A percentile compares a stretch with the other conserved stretches of the same genome.
These are phyloP conservation scores for Clytia hemisphaerica DNA, from an alignment of 30 jellyfish, hydroid and myxozoan genomes.

Conservation along the genomic window DNA sequence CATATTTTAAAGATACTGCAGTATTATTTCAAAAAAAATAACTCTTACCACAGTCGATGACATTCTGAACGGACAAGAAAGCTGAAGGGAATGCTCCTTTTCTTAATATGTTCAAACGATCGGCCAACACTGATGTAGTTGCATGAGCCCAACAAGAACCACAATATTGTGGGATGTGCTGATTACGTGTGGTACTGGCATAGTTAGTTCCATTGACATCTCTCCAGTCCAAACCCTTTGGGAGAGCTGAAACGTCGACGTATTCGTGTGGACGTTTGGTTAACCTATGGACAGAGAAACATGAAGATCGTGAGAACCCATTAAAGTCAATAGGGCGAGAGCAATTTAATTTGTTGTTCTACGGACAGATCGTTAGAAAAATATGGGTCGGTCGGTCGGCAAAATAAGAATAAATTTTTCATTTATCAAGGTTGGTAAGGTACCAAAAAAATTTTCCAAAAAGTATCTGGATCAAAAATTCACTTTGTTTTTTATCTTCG, in stretches of 20 bases:
- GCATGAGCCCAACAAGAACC: conserved; percentile 98
- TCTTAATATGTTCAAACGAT: conserved; percentile 70
- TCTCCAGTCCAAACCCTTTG: conserved; percentile 72
- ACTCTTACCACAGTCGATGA: conserved; percentile 88
- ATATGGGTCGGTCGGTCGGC: no score
- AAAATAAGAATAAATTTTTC: not conserved
- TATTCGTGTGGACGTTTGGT: conserved; percentile 65
- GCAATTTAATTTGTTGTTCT: no score
- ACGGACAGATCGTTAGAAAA: no score
- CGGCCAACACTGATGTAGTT: conserved; percentile 87
- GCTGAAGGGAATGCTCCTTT: conserved; percentile 90
- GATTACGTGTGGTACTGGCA: conserved; percentile 76
- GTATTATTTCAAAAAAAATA: no score
- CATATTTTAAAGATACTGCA: no score
- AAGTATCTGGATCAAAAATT: no score
- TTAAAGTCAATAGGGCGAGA: no score
- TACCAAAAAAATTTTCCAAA: no score
- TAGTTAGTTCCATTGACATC: conserved; percentile 52
- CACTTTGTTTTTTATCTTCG: no score
- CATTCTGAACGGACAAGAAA: conserved; percentile 83
- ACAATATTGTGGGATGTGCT: conserved; percentile 95
- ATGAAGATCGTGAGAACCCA: no score
- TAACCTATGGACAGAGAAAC: conserved; percentile 19
- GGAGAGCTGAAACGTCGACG: conserved; percentile 35
- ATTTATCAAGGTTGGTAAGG: not conserved